Base-by-base conservation (phyloP, 2,797 vertebrate species). In the Coracias cyanogaster region DNA sequence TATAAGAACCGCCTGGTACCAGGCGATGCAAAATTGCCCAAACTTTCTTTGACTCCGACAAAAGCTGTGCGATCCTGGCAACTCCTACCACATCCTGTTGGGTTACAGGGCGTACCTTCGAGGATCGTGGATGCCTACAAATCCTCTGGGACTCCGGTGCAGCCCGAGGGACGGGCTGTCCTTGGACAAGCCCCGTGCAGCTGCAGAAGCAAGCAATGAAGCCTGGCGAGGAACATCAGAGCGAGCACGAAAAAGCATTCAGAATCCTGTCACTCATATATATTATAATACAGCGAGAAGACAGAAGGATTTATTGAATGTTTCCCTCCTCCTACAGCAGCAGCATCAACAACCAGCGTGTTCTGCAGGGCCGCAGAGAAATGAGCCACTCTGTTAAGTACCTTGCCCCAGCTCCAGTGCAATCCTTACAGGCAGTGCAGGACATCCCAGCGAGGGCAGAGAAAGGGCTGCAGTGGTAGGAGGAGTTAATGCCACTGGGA, bases 381-480 rank as follows among this genome's bases (percentile, higher is more conserved):
- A 60, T 0, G 35, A 77, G 37, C 55, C 43, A 2, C 22, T 18
- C 41, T 28, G 21, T 16, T 15, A 22, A 72, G 55, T 2, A 18
- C 31, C 66, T 24, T 28, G 24, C 41, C 60, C 15, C 29, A 26
- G 28, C 18, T 39, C 46, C 12, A 5, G 45, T 3, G 55, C 45
- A 13, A n/a, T 12, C 62, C 58, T 48, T 48, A 1, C 33, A 29
- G 35, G 4, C 39, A 10, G 9, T 0, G 10, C 51, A 15, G 12
- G 0, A 1, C 31, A 20, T 10, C 64, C 9, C 10, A 20, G 3
- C 35, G 1, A 33, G 58, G 52, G 55, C 28, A 4, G 24, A 5
- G 0, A 55, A 6, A 7, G 49, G 45, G 61, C 70, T 62, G 60
- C 39, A 21, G 0, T 1, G 18, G 35, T 0, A 6, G 24, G 24